A percentile compares a stretch with the other conserved stretches of the same genome.
phyloP scores from a whole-genome alignment of 2,113 vertebrate species.

The Chitala chitala region DNA sequence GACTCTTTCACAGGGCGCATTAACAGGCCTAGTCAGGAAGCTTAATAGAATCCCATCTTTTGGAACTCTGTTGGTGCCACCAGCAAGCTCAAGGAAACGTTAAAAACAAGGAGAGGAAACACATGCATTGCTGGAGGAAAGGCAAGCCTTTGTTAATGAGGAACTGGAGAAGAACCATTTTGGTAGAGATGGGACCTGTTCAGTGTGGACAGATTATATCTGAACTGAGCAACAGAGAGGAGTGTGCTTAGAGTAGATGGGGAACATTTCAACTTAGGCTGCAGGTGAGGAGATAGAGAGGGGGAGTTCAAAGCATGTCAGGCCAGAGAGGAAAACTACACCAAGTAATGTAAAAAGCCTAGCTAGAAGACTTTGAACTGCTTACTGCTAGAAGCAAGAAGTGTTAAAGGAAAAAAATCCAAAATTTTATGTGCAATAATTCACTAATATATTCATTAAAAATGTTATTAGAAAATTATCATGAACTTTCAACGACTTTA shows the following conservation, averaged over 20 bases:
- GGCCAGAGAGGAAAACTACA: neutral
- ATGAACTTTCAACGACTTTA: too few species aligned
- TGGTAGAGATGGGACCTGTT: slow-evolving; percentile 4
- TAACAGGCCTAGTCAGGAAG: neutral
- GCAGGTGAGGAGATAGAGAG: neutral
- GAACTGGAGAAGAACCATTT: neutral
- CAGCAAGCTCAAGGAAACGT: neutral
- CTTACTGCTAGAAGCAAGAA: neutral
- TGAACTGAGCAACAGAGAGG: neutral
- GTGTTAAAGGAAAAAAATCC: neutral
- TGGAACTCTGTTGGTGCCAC: neutral
- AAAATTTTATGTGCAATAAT: neutral
- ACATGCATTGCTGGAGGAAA: slow-evolving; percentile 4
- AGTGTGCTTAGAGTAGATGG: neutral
- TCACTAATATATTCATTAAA: neutral
- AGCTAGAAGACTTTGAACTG: neutral
- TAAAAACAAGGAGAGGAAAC: neutral
- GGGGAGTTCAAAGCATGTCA: too few species aligned
- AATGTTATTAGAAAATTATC: too few species aligned
- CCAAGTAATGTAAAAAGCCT: neutral
- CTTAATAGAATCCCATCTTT: neutral
- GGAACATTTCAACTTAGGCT: neutral
- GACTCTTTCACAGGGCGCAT: neutral
- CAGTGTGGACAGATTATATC: neutral
- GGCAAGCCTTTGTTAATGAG: neutral